Evolutionary conservation across 2,797 vertebrate species (phyloP), one percentile per base, ranked within the genome.

Genomic region (Graptemys geographica): DNA sequence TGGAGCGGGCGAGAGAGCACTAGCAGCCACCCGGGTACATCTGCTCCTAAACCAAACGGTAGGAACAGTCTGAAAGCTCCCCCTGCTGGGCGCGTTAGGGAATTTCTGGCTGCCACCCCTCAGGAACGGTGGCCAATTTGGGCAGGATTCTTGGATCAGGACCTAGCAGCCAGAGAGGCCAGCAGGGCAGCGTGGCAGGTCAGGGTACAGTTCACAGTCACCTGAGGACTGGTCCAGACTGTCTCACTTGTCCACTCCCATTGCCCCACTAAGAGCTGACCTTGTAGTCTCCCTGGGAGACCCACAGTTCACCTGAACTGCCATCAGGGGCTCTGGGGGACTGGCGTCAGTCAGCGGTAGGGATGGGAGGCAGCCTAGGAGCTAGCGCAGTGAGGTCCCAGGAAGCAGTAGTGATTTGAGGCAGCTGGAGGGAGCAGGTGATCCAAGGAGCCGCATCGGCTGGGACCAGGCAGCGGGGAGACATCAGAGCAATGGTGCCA

Each of bases 21-120:
- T 49, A 8, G 12, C 41, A 79, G 16, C 49, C 0, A 16, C 1
- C 9, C 33, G 10, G 28, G 8, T 1, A 5, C 11, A 81, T 31
- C 11, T 31, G 9, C 5, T 47, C 27, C 88, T 79, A 44, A 27
- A n/a, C 25, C n/a, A 55, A 69, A 3, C 5, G 15, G 11, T 13
- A 83, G 72, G 52, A 76, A 86, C 89, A 92, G 94, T 97, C 95
- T 87, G 56, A 95, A 95, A 76, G 97, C 97, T 95, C 97, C 97
- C 94, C 95, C 97, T 97, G 94, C 95, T 95, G 97, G 97, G 56
- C 86, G 55, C 83, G 8, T 87, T 5, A 47, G 8, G 86, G 95
- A 97, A 97, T 11, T 90, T 86, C 52, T 52, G 53, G 18, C 25
- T 83, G 55, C n/a, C 33, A 49, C 41, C 27, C 27, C 5, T 5